Base-by-base conservation (phyloP, 2,797 vertebrate genomes). In the Danio kyathit region DNA sequence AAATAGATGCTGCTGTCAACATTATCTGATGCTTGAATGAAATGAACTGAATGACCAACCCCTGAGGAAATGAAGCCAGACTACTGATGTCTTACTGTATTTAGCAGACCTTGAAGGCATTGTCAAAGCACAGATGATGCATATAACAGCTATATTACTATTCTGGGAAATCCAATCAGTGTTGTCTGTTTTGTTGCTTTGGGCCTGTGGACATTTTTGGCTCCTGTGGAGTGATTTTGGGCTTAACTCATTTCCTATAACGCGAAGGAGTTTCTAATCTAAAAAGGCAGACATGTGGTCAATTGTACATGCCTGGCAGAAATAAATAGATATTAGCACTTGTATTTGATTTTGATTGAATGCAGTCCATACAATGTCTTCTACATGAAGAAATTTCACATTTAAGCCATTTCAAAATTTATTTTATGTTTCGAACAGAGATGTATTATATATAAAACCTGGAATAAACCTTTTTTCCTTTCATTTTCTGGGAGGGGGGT, bases 161-260 rank as follows among this genome's bases (percentile, higher is more conserved):
- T 71, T 71, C 57, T 63, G 12, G 38, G 44, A 79, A 70, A 71
- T 52, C 38, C 46, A 63, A 63, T 71, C 57, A 63, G n/a, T 79
- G 57, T 40, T 60, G 65, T 79, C 38, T 61, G 65, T 61, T 60
- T 21, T 70, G 66, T 52, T 79, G 76, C 38, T 79, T 79, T 71
- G 46, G 19, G 38, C 38, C 12, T 43, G 44, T 69, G 76, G 52
- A 40, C 52, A 59, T 59, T 51, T 29, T 48, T 66, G 40, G 19
- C 51, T 76, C 51, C 63, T 38, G 40, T 67, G 43, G 41, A 59
- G 43, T 9, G 14, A 49, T 44, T 65, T 29, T 66, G 17, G 14
- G 41, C 10, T 65, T 76, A 54, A 66, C 49, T 65, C n/a, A 72
- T 43, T 57, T 56, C 11, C n/a, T 72, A 43, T n/a, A 57, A 46